Evolutionary conservation across 2,113 vertebrate species (phyloP), one percentile per base, ranked within the genome.

Genomic region (Rousettus leschenaultii): DNA sequence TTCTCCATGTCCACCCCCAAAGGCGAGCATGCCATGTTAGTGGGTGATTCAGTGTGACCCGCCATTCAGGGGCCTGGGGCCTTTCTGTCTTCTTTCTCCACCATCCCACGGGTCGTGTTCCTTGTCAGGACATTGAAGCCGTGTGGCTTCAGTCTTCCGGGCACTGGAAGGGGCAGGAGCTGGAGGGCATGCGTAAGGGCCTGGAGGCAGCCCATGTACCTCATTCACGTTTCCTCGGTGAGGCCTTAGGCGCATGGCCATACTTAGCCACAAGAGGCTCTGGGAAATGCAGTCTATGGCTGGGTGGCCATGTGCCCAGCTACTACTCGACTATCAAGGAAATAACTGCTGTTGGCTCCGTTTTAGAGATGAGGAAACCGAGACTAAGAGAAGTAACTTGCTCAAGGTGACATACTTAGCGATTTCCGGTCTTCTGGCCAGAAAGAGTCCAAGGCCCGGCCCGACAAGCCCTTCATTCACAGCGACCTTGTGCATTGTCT

Each of bases 351-450:
- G 0, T 30, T 19, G 59, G 13, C 57, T 74, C 28, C 43, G 24
- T 53, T 79, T 51, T 71, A 40, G 18, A 66, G 68, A 1, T 8
- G 40, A 80, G 63, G 48, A 93, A 87, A 0, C 2, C 26, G 91
- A 92, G 51, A 66, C 0, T 0, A 19, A 45, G 57, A 22, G 7
- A 94, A 55, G 57, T 0, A 0, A 26, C 63, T 95, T 80, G 30
- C 24, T 90, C 21, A 38, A 55, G 19, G 55, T 86, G 48, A 0
- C 15, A 16, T 51, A 51, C 22, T 2, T 24, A 38, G 48, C 6
- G 3, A 45, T 6, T 48, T 43, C 28, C 35, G 82, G 19, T 33
- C 22, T 6, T 22, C 40, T 43, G 53, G 15, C 13, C 19, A 26
- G 33, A 59, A 51, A 51, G 5, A 70, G 38, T 13, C 61, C 70